Evolutionary conservation across 2,797 vertebrate genomes (phyloP).

Genomic region (Microctenopoma steveboyesi): DNA sequence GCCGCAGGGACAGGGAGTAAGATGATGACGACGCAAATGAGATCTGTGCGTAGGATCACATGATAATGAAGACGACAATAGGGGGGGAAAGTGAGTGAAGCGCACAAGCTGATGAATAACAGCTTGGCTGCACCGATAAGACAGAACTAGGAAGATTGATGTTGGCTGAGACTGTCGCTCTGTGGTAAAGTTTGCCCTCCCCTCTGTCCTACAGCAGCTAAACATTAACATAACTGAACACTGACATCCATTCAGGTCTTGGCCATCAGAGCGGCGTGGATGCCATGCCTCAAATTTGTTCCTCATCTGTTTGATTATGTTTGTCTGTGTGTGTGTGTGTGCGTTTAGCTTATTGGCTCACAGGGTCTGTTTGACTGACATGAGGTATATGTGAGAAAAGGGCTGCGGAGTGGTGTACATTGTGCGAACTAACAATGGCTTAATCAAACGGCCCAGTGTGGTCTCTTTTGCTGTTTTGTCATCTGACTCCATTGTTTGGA

Average conservation of each 20-base stretch:
- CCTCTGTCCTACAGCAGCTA: constrained; percentile 13
- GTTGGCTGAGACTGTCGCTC: neutral
- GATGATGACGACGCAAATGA: constrained; percentile 11
- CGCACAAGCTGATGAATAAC: neutral
- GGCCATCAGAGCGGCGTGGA: constrained; percentile 8
- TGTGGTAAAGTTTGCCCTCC: neutral
- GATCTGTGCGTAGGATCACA: constrained; percentile 82
- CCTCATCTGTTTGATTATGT: constrained; percentile 41
- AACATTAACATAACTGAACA: constrained; percentile 38
- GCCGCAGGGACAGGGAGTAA: constrained; percentile 35
- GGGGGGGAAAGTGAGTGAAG: constrained; percentile 38
- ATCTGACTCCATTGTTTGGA: constrained; percentile 83
- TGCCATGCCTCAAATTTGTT: constrained; percentile 31
- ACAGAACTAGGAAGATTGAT: constrained; percentile 5
- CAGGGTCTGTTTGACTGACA: constrained; percentile 75
- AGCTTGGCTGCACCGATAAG: constrained; percentile 2
- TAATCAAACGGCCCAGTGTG: constrained; percentile 81
- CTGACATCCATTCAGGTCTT: constrained; percentile 22
- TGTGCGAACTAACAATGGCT: constrained; percentile 77
- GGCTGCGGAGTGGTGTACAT: constrained; percentile 79
- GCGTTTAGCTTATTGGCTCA: constrained; percentile 71
- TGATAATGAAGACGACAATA: constrained; percentile 77
- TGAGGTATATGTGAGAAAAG: constrained; percentile 79
- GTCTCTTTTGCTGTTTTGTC: constrained; percentile 84
- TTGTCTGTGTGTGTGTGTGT: constrained; percentile 32